Evolutionary conservation across 1,140 invertebrate genomes (phyloP).

Genomic region (Hesperophylax magnus): DNA sequence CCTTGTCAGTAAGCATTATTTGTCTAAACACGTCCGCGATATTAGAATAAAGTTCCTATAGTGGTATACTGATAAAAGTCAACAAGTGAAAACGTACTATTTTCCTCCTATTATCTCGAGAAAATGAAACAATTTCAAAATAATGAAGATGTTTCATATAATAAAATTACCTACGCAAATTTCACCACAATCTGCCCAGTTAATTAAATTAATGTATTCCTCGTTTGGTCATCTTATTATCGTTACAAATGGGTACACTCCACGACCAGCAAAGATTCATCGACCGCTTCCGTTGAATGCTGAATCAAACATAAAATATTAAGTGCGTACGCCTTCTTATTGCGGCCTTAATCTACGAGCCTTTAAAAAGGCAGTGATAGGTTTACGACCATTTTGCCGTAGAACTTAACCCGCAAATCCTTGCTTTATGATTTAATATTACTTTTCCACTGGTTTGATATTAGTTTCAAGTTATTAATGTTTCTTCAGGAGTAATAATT

Average conservation of each 20-base stretch:
- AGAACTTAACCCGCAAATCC: not conserved
- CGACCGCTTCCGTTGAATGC: constrained; percentile 11
- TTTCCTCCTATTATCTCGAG: too few relatives aligned
- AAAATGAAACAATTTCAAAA: too few relatives aligned
- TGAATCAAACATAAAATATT: constrained; percentile 10
- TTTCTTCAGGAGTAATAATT: too few relatives aligned
- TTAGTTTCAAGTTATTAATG: not conserved
- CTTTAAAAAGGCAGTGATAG: not conserved
- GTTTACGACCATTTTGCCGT: not conserved
- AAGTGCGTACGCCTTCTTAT: constrained; percentile 6
- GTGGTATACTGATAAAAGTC: too few relatives aligned
- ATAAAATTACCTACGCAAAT: too few relatives aligned
- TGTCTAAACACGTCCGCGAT: too few relatives aligned
- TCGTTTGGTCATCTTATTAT: not conserved
- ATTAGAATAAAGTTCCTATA: too few relatives aligned
- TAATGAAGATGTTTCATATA: too few relatives aligned
- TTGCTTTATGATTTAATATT: constrained; percentile 13
- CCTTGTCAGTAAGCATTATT: too few relatives aligned
- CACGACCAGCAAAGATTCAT: not conserved
- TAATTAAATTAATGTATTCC: not conserved
- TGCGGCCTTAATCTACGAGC: not conserved
- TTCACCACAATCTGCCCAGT: too few relatives aligned
- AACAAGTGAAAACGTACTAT: too few relatives aligned
- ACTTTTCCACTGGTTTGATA: not conserved
- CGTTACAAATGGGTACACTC: not conserved